phyloP scores from a whole-genome alignment of 2,797 vertebrate genomes.

The Amblyopsis hoosieri region DNA sequence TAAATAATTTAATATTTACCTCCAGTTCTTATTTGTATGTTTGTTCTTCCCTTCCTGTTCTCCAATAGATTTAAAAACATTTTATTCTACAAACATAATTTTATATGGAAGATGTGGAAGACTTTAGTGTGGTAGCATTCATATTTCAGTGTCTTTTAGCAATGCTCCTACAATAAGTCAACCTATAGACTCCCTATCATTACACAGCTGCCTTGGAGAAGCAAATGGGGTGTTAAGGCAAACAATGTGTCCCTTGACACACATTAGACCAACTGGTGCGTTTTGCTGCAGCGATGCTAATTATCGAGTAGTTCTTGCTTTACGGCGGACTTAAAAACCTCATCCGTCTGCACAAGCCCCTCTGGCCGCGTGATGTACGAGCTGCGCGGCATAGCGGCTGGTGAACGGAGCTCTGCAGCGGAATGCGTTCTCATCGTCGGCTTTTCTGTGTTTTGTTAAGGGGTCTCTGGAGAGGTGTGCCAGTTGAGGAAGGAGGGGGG shows the following conservation, averaged over 20 bases:
- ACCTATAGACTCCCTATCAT: constrained; percentile 33
- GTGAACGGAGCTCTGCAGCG: constrained; percentile 36
- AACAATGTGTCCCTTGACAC: constrained; percentile 59
- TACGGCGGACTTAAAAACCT: constrained; percentile 42
- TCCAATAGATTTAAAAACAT: too few relatives aligned
- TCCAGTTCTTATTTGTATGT: too few relatives aligned
- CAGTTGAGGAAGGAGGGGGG: constrained; percentile 27
- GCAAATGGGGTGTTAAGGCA: constrained; percentile 67
- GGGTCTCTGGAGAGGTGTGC: constrained; percentile 63
- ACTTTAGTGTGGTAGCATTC: constrained; percentile 5
- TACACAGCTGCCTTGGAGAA: constrained; percentile 33
- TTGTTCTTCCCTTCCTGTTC: too few relatives aligned
- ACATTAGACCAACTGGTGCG: constrained; percentile 43
- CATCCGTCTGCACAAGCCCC: constrained; percentile 32
- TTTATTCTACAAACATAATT: too few relatives aligned
- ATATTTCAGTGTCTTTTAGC: constrained; percentile 23
- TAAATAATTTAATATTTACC: too few relatives aligned
- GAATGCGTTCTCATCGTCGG: constrained; percentile 53
- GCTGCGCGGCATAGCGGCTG: constrained; percentile 53
- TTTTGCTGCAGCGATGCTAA: constrained; percentile 59
- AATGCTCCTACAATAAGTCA: constrained; percentile 29
- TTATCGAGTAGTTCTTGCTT: constrained; percentile 54
- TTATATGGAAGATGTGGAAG: not conserved
- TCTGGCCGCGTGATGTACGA: constrained; percentile 66
- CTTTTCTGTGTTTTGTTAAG: constrained; percentile 76